Conservation (phyloP, 1,140 invertebrate genomes). For the Anastatus disparis region DNA sequence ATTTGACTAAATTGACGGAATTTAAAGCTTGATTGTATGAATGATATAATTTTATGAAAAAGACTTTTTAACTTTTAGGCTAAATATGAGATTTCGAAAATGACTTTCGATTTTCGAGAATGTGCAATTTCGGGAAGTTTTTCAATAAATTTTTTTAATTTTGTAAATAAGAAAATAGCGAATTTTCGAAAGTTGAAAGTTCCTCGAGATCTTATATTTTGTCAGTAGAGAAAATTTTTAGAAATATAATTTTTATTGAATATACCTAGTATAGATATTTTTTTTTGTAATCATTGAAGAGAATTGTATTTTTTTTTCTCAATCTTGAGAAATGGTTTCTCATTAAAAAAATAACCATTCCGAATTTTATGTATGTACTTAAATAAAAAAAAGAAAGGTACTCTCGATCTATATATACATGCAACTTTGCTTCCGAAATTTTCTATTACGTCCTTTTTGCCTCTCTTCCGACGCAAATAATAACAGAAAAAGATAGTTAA, state of each 20-base stretch:
- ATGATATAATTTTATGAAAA: constrained; percentile 28
- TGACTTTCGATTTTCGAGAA: constrained; percentile 2
- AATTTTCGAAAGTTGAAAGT: constrained; percentile 7
- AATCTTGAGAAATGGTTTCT: constrained; percentile 16
- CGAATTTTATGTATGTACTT: constrained; percentile 30
- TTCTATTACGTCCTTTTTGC: constrained; percentile 4
- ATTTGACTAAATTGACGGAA: constrained; percentile 18
- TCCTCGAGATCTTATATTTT: not conserved
- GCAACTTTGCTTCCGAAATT: not conserved
- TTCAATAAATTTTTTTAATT: constrained; percentile 37
- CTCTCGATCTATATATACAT: not conserved
- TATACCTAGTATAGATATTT: constrained; percentile 15
- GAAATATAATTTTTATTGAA: constrained; percentile 26
- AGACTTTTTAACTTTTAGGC: constrained; percentile 14
- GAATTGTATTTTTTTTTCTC: not conserved
- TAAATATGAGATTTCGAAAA: not conserved
- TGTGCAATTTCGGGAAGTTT: constrained; percentile 12
- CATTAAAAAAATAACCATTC: constrained; percentile 17
- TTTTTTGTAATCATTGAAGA: constrained; percentile 14
- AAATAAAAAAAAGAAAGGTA: not conserved
- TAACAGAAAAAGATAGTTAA: not conserved
- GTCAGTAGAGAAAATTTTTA: constrained; percentile 18
- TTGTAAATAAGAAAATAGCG: constrained; percentile 25
- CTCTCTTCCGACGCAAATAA: not conserved
- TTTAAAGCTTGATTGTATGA: constrained; percentile 18